Base-by-base conservation (phyloP, 2,113 vertebrate genomes). In the Eretmochelys imbricata region DNA sequence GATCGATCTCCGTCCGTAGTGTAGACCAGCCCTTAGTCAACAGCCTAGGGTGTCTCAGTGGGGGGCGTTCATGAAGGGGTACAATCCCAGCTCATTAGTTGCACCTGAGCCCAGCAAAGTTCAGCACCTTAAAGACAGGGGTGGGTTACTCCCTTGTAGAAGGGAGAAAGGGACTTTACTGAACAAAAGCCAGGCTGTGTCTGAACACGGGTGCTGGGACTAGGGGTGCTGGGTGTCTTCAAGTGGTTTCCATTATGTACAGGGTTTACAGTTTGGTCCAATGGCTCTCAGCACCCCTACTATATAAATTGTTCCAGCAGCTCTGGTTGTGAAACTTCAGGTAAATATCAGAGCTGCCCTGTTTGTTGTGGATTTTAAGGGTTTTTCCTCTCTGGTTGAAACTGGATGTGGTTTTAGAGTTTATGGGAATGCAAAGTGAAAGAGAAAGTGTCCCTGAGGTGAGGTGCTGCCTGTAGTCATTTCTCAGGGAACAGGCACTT, bases 61-160 rank as follows among this genome's bases (percentile, higher is more conserved):
- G 78, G 25, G 1, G 53, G 38, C 19, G 10, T 93, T 31, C 80
- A 22, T 12, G 89, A 35, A 29, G 59, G 49, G 55, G 8, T 82
- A 42, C 17, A 22, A 12, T 22, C 82, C 19, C 12, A 13, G 54
- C 51, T 55, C 35, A 3, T 54, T 42, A 69, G 31, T 12, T 89
- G 29, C 38, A 59, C 14, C 27, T 31, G n/a, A 89, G 48, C 24
- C 69, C 17, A 27, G 65, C n/a, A 81, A 90, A 62, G 57, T 11
- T 29, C 57, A 62, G 42, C 24, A 84, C 13, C n/a, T 72, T 72
- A 38, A 72, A 72, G 29, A 79, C 6, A 5, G 3, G 3, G 83
- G 75, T n/a, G 50, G 13, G 31, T 94, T 19, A 13, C 0, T 83
- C 62, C 55, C 65, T 87, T 10, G 9, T 1, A 0, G 3, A 1